These are phyloP conservation scores for Temnothorax unifasciatus DNA, from an alignment of 2,888 invertebrate genomes.

Conservation along the genomic window DNA sequence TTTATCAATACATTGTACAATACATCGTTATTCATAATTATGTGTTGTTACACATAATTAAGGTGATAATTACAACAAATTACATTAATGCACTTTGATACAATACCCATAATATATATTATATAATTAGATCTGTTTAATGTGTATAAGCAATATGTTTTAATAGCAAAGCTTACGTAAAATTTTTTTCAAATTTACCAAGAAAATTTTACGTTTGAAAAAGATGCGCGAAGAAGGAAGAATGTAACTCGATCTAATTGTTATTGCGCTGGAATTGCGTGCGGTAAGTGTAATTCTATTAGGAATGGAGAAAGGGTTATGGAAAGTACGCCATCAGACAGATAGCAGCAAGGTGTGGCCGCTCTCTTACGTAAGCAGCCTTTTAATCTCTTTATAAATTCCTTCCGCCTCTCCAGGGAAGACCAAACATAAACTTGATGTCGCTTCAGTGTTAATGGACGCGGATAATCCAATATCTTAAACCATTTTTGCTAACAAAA, in stretches of 20 bases:
- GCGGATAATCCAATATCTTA: constrained; percentile 11
- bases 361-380: constrained; percentile 38
- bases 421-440: constrained; percentile 20
- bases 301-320: constrained; percentile 6
- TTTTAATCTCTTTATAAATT: constrained; percentile 51
- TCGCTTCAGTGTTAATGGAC: constrained; percentile 30
- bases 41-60: neutral
- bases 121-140: constrained; percentile 3
- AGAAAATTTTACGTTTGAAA: neutral
- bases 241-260: neutral
- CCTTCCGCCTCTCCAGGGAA: constrained; percentile 10
- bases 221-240: neutral
- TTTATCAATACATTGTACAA: neutral
- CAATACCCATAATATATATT: neutral
- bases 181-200: neutral
- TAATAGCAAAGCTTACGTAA: neutral
- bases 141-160: neutral
- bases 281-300: constrained; percentile 21
- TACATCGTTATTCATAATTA: constrained; percentile 2
- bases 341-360: constrained; percentile 44
- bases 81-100: neutral
- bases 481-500: neutral
- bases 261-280: constrained; percentile 7
- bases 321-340: constrained; percentile 42
- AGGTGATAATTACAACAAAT: no score